These are phyloP conservation scores for Drosophila neonasuta DNA, from an alignment of 2,888 invertebrate species.

Conservation along the genomic window DNA sequence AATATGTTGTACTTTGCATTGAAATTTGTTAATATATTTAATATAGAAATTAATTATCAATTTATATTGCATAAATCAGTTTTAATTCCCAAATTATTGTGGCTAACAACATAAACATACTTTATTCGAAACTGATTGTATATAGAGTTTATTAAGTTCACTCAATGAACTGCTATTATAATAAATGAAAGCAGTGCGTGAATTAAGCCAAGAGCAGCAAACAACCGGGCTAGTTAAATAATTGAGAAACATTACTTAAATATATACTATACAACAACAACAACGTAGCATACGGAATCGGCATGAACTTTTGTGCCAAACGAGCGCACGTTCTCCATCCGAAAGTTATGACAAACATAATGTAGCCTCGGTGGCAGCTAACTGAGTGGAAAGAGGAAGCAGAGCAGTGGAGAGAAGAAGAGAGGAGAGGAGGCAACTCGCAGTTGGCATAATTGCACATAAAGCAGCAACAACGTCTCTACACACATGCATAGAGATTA, in stretches of 20 bases:
- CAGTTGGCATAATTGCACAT: conserved; percentile 62
- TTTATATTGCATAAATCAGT: neutral
- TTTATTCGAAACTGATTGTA: neutral
- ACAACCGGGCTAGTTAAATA: neutral
- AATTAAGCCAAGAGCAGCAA: neutral
- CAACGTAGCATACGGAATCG: neutral
- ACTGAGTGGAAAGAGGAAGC: neutral
- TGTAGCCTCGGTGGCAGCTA: conserved; percentile 13
- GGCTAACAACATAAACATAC: neutral
- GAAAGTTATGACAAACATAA: conserved; percentile 51
- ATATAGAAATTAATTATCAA: too few relatives aligned
- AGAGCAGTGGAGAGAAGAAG: neutral
- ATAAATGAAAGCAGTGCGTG: neutral
- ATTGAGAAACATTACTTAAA: conserved; percentile 10
- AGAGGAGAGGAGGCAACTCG: conserved; percentile 26
- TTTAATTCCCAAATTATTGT: neutral
- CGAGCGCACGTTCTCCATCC: neutral
- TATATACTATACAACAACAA: neutral
- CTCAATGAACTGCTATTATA: neutral
- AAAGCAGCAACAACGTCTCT: conserved; percentile 37
- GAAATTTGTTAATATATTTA: too few relatives aligned
- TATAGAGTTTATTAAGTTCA: neutral
- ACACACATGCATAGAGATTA: conserved; percentile 34
- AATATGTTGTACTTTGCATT: too few relatives aligned
- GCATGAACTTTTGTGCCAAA: conserved; percentile 9